Evolutionary conservation across 2,888 invertebrate genomes (phyloP).

Genomic region (Drosophila planitibia): DNA sequence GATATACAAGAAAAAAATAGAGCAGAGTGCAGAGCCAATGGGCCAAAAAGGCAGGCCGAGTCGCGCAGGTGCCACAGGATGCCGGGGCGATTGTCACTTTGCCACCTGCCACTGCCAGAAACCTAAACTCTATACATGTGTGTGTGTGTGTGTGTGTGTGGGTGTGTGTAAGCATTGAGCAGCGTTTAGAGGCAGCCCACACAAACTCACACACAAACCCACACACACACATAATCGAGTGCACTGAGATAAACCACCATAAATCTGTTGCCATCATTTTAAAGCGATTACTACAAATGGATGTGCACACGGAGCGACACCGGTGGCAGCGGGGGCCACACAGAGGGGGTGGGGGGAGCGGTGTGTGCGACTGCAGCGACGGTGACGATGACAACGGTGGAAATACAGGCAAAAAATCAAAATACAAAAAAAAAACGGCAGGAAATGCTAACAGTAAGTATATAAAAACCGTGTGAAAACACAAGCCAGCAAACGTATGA

Average conservation of each 20-base stretch:
- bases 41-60: conserved; percentile 42
- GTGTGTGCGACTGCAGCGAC: conserved; percentile 7
- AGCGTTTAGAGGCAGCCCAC: conserved; percentile 38
- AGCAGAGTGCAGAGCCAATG: conserved; percentile 41
- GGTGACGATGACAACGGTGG: conserved; percentile 59
- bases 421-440: conserved; percentile 22
- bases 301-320: conserved; percentile 54
- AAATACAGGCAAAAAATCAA: conserved; percentile 28
- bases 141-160: conserved; percentile 23
- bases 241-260: conserved; percentile 82
- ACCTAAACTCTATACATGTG: not conserved
- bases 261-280: conserved; percentile 83
- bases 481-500: conserved; percentile 62
- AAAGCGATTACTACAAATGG: conserved; percentile 80
- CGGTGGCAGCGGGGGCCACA: not conserved
- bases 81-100: conserved; percentile 68
- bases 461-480: conserved; percentile 73
- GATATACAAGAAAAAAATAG: conserved; percentile 18
- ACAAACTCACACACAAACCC: conserved; percentile 32
- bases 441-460: conserved; percentile 54
- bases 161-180: conserved; percentile 21
- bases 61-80: conserved; percentile 58
- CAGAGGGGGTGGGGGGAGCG: not conserved
- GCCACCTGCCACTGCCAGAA: conserved; percentile 48
- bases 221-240: conserved; percentile 56